phyloP scores from a whole-genome alignment of 1,140 invertebrate species.

The Lepidurus couesii region DNA sequence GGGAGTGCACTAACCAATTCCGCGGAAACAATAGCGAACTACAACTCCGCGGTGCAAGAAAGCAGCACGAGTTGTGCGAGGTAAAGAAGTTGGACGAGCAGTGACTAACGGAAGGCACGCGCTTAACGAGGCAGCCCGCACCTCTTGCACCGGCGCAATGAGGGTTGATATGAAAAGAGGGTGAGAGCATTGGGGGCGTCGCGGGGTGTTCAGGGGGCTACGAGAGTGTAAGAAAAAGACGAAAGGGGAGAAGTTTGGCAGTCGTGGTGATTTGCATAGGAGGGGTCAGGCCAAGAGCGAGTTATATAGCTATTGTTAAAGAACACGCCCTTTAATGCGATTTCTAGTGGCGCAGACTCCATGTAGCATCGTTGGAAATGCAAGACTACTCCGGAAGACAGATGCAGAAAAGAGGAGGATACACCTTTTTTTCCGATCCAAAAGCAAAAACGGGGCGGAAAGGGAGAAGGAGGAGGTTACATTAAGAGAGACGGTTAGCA shows the following conservation, averaged over 20 bases:
- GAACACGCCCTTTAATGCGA: conserved; percentile 21
- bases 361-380: not conserved
- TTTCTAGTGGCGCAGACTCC: conserved; percentile 12
- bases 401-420: no score
- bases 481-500: no score
- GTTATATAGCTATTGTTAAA: conserved; percentile 19
- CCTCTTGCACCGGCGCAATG: conserved; percentile 20
- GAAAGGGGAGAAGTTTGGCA: not conserved
- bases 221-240: not conserved
- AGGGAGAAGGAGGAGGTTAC: no score
- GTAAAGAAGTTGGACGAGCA: conserved; percentile 15
- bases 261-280: conserved; percentile 14
- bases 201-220: not conserved
- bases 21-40: not conserved
- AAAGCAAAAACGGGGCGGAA: no score
- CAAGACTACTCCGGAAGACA: no score
- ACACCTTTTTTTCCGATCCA: no score
- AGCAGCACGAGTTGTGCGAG: not conserved
- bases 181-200: not conserved
- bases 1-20: not conserved
- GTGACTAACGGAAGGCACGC: conserved; percentile 12
- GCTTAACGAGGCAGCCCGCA: conserved; percentile 20
- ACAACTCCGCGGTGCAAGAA: no score
- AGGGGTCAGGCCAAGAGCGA: conserved; percentile 13
- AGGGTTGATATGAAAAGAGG: not conserved